Evolutionary conservation across 2,797 vertebrate species (phyloP), one percentile per base, ranked within the genome.

Genomic region (Manis crassicaudata): DNA sequence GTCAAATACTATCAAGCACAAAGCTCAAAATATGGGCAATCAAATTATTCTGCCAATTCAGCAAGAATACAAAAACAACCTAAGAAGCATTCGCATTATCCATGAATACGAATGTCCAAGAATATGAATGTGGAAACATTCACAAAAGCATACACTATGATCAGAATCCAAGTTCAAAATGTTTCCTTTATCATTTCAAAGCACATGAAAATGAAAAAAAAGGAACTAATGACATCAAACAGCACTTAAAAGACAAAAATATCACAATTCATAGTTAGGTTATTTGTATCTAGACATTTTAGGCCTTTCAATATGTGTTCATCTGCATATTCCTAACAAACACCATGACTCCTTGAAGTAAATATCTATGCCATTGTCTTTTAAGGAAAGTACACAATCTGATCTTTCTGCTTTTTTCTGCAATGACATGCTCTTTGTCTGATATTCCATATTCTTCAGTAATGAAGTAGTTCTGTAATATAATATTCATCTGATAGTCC

Each of bases 201-300:
- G 43, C 25, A n/a, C 50, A 7, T 23, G 43, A 46, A 46, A 46
- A 40, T 40, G 37, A 40, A 40, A 40, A 46, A 46, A 68, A 90
- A 40, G 92, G 92, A 98, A 96, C 8, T 50, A 97, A 86, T 75
- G 63, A 90, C 72, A 96, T 96, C 73, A 96, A 82, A 84, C 0
- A 54, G 10, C 54, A 92, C 35, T 94, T 96, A 89, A 87, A 75
- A 72, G 12, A 76, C 14, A 83, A 88, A 86, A 81, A 52, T 21
- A 56, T 58, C 7, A 35, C 3, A 72, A 73, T 43, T 96, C 92
- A 79, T 6, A n/a, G 58, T 21, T 88, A 87, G 88, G 77, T 75
- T 83, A 35, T 8, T 65, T 92, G 2, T 79, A 21, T 68, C 50
- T 37, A 32, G 10, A 93, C 5, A 40, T 95, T 94, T 50, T 88